Percentiles rank a stretch among this genome's conserved stretches.
Evolutionary conservation across 2,797 vertebrate species (phyloP).

Genomic region (Chelidonichthys spinosus): DNA sequence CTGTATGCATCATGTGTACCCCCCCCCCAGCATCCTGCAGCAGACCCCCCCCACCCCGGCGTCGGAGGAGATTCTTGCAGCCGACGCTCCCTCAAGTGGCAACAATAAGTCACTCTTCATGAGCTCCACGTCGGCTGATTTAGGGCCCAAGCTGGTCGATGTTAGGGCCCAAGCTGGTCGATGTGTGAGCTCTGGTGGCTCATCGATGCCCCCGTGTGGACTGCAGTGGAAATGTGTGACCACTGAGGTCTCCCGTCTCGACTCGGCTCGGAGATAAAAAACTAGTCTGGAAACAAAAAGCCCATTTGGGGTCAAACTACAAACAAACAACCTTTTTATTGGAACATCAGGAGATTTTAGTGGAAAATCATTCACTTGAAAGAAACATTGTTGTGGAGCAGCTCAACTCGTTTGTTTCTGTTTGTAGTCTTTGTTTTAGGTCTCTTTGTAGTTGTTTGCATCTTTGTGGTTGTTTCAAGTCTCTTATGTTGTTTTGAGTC

Average conservation of each 20-base stretch:
- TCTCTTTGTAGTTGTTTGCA: no score
- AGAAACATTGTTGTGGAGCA: no score
- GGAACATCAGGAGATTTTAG: no score
- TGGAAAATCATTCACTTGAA: no score
- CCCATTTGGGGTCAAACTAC: background rate
- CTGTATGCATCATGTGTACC: slow-evolving; percentile 1
- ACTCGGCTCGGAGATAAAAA: slow-evolving; percentile 14
- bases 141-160: background rate
- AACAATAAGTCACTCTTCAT: slow-evolving; percentile 6
- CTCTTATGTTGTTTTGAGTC: no score
- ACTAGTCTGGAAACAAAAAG: background rate
- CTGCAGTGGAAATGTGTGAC: background rate
- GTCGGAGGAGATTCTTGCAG: slow-evolving; percentile 24
- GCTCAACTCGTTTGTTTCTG: no score
- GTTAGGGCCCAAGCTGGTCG: background rate
- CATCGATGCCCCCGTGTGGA: slow-evolving; percentile 60
- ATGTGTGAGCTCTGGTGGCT: slow-evolving; percentile 12
- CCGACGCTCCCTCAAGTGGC: slow-evolving; percentile 56
- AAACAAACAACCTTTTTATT: background rate
- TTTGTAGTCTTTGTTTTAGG: no score
- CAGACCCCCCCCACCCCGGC: no score
- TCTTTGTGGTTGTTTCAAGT: no score
- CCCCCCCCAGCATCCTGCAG: no score
- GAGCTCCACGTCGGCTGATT: background rate
- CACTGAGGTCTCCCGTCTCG: background rate